Conservation (phyloP, 2,888 invertebrate genomes). For the Sussaba pulchella region DNA sequence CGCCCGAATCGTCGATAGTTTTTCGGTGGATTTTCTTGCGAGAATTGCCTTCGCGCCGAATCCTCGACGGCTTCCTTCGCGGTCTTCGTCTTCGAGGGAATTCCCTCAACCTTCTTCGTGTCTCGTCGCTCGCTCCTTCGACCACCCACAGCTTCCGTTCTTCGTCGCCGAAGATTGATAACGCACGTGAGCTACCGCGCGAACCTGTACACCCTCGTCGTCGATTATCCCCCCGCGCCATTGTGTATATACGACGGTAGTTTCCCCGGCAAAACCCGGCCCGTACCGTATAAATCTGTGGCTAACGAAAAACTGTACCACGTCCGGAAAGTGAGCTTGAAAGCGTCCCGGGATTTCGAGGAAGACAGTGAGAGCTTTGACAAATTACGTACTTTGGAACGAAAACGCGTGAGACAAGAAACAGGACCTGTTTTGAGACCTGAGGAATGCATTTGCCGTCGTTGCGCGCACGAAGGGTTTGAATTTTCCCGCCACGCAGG, state of each 20-base stretch:
- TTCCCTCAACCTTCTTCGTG: conserved; percentile 39
- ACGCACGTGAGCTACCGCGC: conserved; percentile 51
- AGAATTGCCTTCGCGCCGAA: conserved; percentile 22
- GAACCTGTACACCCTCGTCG: conserved; percentile 47
- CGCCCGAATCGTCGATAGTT: conserved; percentile 23
- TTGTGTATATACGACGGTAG: conserved; percentile 16
- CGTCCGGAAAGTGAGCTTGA: no score
- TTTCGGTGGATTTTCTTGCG: conserved; percentile 62
- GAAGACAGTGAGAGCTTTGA: no score
- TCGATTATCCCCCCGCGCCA: conserved; percentile 56
- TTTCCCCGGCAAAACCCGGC: conserved; percentile 17
- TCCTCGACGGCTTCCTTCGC: neutral
- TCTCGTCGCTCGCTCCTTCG: conserved; percentile 51
- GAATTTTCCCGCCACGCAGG: no score
- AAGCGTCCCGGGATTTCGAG: no score
- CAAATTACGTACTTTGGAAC: no score
- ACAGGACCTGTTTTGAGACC: no score
- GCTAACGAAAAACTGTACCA: conserved; percentile 37
- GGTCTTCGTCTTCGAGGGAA: conserved; percentile 52
- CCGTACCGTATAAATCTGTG: conserved; percentile 15
- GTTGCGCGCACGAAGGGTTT: no score
- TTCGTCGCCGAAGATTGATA: conserved; percentile 62
- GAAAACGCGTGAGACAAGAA: no score
- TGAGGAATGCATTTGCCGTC: no score
- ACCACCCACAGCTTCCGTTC: conserved; percentile 61